Evolutionary conservation across 2,113 vertebrate species (phyloP).

Genomic region (western clawed frog (Xenopus tropicalis)): UCB_Xtro_10.0 CM004450.2:122564501-122565000

Average conservation of each 20-base stretch:
- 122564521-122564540: too few relatives aligned
- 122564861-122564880: not conserved
- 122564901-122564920: slow-evolving; percentile 11
- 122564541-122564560: too few relatives aligned
- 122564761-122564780: not conserved
- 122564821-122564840: slow-evolving; percentile 28
- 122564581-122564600: too few relatives aligned
- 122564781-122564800: slow-evolving; percentile 9
- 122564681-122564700: not conserved
- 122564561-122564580: too few relatives aligned
- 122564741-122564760: slow-evolving; percentile 33
- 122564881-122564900: not conserved
- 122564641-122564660: too few relatives aligned
- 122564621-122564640: too few relatives aligned
- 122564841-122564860: slow-evolving; percentile 16
- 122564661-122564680: too few relatives aligned
- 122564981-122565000: slow-evolving; percentile 1
- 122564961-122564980: not conserved
- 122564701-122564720: slow-evolving; percentile 24
- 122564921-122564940: slow-evolving; percentile 17
- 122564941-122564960: not conserved
- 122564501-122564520: too few relatives aligned
- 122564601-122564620: too few relatives aligned
- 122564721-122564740: slow-evolving; percentile 8
- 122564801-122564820: slow-evolving; percentile 24